Evolutionary conservation across 92 coral and sea anemone species (phyloP).

Genomic region (Phenganax stokvisi): DNA sequence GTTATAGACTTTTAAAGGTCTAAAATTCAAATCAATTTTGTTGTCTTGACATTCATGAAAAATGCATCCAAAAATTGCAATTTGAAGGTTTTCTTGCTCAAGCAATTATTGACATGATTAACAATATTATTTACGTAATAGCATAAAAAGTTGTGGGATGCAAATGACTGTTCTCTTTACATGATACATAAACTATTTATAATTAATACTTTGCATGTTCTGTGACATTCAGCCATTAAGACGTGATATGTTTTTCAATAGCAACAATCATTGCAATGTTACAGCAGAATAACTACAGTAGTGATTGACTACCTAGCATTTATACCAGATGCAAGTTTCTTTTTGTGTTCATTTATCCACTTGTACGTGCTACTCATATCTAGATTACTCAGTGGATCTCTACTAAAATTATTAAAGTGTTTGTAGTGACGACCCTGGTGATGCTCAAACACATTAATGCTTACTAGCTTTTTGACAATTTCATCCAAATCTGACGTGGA

Average conservation of each 20-base stretch:
- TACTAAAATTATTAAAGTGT: conserved; percentile 39
- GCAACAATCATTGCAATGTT: neutral
- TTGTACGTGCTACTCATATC: conserved; percentile 31
- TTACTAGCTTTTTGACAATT: conserved; percentile 19
- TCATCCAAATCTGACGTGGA: conserved; percentile 37
- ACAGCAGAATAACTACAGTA: too few relatives aligned
- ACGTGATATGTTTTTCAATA: neutral
- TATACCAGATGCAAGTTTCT: conserved; percentile 32
- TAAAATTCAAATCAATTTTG: neutral
- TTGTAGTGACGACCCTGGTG: conserved; percentile 38
- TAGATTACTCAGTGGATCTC: conserved; percentile 32
- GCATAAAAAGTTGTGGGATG: too few relatives aligned
- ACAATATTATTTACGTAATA: too few relatives aligned
- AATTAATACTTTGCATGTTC: too few relatives aligned
- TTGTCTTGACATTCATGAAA: too few relatives aligned
- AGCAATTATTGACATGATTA: too few relatives aligned
- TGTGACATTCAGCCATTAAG: neutral
- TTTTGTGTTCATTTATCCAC: conserved; percentile 48
- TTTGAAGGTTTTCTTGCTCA: too few relatives aligned
- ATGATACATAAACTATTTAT: too few relatives aligned
- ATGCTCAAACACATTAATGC: conserved; percentile 18
- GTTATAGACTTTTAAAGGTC: neutral
- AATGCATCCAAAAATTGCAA: too few relatives aligned
- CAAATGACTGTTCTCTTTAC: too few relatives aligned
- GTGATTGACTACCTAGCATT: conserved; percentile 31